Evolutionary conservation across 2,797 vertebrate species (phyloP), one percentile per base, ranked within the genome.

Genomic region (Leptodactylus fallax): DNA sequence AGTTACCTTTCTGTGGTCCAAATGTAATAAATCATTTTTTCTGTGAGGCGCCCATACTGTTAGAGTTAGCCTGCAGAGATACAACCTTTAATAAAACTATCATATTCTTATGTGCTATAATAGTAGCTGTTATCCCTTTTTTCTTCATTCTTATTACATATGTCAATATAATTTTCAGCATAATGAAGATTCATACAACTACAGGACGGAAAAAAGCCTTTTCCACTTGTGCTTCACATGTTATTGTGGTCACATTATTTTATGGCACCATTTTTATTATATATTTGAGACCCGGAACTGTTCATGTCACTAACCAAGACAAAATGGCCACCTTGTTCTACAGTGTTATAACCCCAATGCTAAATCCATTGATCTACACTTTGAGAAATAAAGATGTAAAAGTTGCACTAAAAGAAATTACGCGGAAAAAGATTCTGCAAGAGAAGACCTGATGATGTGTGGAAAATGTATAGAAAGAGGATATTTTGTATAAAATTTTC

Each of bases 291-390:
- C 85, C 85, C 7, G 85, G 85, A 55, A n/a, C 23, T 16, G 67
- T 16, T 69, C 76, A 86, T 56, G 85, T 67, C 8, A 51, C 47
- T 12, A 56, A 16, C 47, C 23, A 86, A 65, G 85, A 86, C 21
- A 79, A 86, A 45, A 86, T 86, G 76, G 85, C 85, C 60, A 67
- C 85, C 61, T 69, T 86, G 61, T 86, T 86, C 61, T 86, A 86
- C 16, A 86, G 85, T 45, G 51, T 86, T 79, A 49, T 69, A 16
- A 86, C 76, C 11, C 85, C 85, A 65, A 69, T 86, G 85, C 25
- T 86, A 12, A 86, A 86, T 53, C 85, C 85, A 0, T 47, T 86
- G 13, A 86, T 86, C 11, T 86, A 86, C 61, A 86, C 23, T 36
- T 69, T 69, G 14, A 69, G 65, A 16, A 69, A 69, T 16, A 69